A percentile compares a stretch with the other conserved stretches of the same genome.
phyloP scores from a whole-genome alignment of 2,888 invertebrate genomes.

The Drosophila macrothrix region DNA sequence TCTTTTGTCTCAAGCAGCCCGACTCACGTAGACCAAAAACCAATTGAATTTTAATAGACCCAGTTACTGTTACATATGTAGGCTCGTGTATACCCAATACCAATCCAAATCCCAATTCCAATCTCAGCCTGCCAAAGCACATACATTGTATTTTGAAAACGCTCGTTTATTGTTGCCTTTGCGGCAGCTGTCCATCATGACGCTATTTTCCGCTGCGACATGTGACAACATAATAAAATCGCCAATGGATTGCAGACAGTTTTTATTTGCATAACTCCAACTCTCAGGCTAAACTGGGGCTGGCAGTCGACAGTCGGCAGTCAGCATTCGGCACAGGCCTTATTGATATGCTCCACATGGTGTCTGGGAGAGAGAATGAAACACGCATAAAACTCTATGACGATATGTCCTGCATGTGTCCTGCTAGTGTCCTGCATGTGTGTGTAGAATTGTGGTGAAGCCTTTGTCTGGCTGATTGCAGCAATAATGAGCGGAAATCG shows the following conservation, averaged over 20 bases:
- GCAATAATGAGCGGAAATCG: constrained; percentile 77
- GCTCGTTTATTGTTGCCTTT: neutral
- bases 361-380: constrained; percentile 56
- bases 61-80: neutral
- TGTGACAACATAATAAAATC: constrained; percentile 78
- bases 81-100: neutral
- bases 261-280: constrained; percentile 57
- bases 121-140: constrained; percentile 3
- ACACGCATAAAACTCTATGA: constrained; percentile 54
- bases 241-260: constrained; percentile 62
- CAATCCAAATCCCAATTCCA: neutral
- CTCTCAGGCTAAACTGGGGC: constrained; percentile 13
- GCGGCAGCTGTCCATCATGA: constrained; percentile 57
- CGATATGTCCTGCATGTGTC: constrained; percentile 20
- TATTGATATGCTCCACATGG: constrained; percentile 67
- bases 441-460: constrained; percentile 4
- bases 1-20: constrained; percentile 62
- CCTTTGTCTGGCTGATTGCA: constrained; percentile 71
- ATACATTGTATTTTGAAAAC: constrained; percentile 3
- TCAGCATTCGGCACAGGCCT: constrained; percentile 16
- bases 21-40: constrained; percentile 67
- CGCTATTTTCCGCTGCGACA: constrained; percentile 53
- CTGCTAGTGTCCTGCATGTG: constrained; percentile 9
- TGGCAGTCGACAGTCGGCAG: constrained; percentile 1
- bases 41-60: constrained; percentile 79